Evolutionary conservation across 2,113 vertebrate species (phyloP).

Genomic region (Tetrao urogallus): DNA sequence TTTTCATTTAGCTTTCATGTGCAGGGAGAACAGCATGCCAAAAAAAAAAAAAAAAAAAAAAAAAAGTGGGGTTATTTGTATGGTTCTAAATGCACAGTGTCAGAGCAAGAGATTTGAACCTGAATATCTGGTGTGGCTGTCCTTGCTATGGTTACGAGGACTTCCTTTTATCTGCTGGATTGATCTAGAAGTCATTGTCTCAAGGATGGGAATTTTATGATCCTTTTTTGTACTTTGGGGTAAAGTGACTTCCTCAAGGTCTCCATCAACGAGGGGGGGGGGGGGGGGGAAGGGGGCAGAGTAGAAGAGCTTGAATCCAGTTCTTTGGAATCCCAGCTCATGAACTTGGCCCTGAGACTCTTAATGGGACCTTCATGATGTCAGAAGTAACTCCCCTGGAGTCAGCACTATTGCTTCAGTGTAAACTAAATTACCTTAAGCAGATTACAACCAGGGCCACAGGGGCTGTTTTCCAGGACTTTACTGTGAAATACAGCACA

Average conservation of each 20-base stretch:
- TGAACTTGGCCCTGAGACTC: neutral
- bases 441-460: neutral
- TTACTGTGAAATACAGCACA: neutral
- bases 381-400: slow-evolving; percentile 32
- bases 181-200: neutral
- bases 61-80: neutral
- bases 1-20: neutral
- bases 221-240: neutral
- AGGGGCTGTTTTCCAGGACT: slow-evolving; percentile 6
- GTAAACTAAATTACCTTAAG: neutral
- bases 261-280: neutral
- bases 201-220: slow-evolving; percentile 8
- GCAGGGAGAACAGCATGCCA: neutral
- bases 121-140: neutral
- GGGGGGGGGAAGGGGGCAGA: neutral
- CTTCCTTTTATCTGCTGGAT: neutral
- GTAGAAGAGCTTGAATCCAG: neutral
- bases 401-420: neutral
- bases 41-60: slow-evolving; percentile 1
- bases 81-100: neutral
- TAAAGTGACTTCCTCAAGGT: slow-evolving; percentile 19
- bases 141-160: slow-evolving; percentile 27
- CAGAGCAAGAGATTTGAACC: neutral
- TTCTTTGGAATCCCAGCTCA: neutral
- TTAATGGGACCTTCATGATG: slow-evolving; percentile 21